Conservation (phyloP, 2,888 invertebrate genomes). For the Choreutis nemorana region DNA sequence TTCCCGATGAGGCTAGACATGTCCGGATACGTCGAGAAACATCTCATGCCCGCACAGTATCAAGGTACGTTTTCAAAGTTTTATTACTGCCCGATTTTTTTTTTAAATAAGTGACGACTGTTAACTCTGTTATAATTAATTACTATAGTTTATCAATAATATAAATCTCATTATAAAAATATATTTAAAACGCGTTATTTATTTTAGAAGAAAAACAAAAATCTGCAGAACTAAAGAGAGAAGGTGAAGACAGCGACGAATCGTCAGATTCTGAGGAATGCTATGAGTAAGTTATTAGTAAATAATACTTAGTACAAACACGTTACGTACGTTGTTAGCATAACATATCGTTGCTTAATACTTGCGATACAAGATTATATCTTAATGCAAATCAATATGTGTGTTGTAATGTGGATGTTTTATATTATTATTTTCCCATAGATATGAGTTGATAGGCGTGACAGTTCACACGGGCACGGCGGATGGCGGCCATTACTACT, state of each 20-base stretch:
- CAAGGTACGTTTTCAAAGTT: conserved; percentile 60
- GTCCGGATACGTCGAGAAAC: conserved; percentile 94
- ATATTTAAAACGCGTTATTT: conserved; percentile 5
- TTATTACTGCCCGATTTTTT: background rate
- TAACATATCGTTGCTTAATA: background rate
- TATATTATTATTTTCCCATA: conserved; percentile 17
- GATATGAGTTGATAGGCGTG: conserved; percentile 88
- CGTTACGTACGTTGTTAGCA: too few relatives aligned
- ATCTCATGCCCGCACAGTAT: conserved; percentile 89
- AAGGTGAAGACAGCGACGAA: conserved; percentile 43
- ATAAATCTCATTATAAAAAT: background rate
- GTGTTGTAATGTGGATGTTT: too few relatives aligned
- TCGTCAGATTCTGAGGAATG: conserved; percentile 72
- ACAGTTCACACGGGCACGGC: conserved; percentile 98
- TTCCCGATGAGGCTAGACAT: conserved; percentile 93
- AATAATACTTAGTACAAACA: too few relatives aligned
- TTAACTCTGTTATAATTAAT: conserved; percentile 1
- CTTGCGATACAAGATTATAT: too few relatives aligned
- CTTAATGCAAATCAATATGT: too few relatives aligned
- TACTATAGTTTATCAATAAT: background rate
- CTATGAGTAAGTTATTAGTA: conserved; percentile 69
- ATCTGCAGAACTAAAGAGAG: conserved; percentile 43
- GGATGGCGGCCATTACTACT: conserved; percentile 96
- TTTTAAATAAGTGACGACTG: background rate
- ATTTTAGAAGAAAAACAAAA: conserved; percentile 70